These are phyloP conservation scores for Neodiprion fabricii DNA, from an alignment of 1,140 invertebrate genomes.

Conservation along the genomic window DNA sequence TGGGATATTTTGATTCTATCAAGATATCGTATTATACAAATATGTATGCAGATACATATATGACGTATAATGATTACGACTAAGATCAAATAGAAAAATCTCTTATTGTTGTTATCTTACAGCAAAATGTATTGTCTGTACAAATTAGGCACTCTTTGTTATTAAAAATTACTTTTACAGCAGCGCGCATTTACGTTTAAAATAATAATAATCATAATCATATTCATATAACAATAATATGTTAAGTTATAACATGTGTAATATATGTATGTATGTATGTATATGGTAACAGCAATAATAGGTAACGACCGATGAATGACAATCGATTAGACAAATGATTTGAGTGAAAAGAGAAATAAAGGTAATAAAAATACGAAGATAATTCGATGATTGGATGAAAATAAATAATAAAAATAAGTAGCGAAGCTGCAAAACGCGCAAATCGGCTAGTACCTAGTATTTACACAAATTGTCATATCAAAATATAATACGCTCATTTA, in stretches of 20 bases:
- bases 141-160: constrained; percentile 58
- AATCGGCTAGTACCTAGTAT: constrained; percentile 58
- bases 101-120: constrained; percentile 53
- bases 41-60: not conserved
- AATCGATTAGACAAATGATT: not conserved
- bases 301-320: constrained; percentile 38
- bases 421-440: constrained; percentile 47
- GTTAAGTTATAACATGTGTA: constrained; percentile 52
- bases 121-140: constrained; percentile 54
- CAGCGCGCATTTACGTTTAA: not conserved
- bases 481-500: constrained; percentile 50
- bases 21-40: too few species aligned
- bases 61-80: not conserved
- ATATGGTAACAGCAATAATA: constrained; percentile 43
- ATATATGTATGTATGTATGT: constrained; percentile 51
- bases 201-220: too few species aligned
- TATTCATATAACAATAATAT: constrained; percentile 29
- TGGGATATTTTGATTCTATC: too few species aligned
- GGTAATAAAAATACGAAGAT: constrained; percentile 45
- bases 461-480: constrained; percentile 62
- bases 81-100: constrained; percentile 44
- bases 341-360: constrained; percentile 30
- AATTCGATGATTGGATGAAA: constrained; percentile 48
- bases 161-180: constrained; percentile 28
- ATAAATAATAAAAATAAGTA: constrained; percentile 60